These are phyloP conservation scores for Helogale parvula DNA, from an alignment of 2,113 vertebrate genomes.

Conservation along the genomic window DNA sequence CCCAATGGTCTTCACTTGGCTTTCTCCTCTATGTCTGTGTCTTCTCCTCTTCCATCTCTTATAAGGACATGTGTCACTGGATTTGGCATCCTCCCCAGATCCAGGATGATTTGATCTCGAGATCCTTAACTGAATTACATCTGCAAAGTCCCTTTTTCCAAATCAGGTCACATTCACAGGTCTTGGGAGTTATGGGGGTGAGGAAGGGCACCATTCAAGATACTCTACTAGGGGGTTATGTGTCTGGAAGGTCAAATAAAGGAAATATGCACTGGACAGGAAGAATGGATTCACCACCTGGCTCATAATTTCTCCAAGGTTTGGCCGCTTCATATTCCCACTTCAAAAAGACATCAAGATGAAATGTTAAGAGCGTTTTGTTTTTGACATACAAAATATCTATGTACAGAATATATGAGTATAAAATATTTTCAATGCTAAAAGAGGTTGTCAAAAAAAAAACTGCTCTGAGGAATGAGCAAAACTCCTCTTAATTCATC, in stretches of 20 bases:
- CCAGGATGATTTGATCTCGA: neutral
- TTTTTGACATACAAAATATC: neutral
- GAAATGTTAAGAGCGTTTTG: neutral
- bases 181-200: neutral
- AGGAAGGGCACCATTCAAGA: neutral
- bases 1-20: neutral
- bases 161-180: neutral
- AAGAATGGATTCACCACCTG: neutral
- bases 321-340: neutral
- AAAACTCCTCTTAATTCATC: neutral
- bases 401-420: neutral
- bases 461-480: neutral
- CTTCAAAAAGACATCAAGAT: neutral
- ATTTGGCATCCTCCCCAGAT: neutral
- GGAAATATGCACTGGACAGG: fast-evolving
- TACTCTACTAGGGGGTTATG: fast-evolving
- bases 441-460: neutral
- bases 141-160: neutral
- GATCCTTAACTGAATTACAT: neutral
- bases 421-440: neutral
- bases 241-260: neutral
- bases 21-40: neutral
- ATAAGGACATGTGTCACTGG: neutral
- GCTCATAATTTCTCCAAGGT: neutral
- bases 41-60: neutral